Percentiles rank a stretch among this genome's conserved stretches.
Evolutionary conservation across 2,113 vertebrate genomes (phyloP).

Genomic region (Pogona vitticeps): DNA sequence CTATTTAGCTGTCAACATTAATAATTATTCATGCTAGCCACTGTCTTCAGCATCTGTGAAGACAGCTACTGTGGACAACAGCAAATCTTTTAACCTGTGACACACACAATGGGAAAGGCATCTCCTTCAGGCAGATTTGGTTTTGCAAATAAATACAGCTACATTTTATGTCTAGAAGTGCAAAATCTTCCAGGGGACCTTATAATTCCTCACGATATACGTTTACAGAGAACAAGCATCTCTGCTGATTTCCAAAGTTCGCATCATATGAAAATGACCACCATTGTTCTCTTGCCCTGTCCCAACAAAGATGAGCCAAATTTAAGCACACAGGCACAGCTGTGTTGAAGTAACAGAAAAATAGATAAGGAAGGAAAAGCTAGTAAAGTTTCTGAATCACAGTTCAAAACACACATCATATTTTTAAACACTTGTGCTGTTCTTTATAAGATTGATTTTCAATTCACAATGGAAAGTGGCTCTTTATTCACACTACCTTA

Average conservation of each 20-base stretch:
- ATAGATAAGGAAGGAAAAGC: neutral
- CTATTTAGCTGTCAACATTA: constrained; percentile 6
- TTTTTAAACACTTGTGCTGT: neutral
- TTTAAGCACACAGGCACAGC: neutral
- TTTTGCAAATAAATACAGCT: no score
- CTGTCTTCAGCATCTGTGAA: neutral
- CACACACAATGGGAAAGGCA: neutral
- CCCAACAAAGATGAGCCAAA: neutral
- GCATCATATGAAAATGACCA: neutral
- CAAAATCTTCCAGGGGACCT: neutral
- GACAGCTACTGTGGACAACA: no score
- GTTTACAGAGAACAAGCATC: neutral
- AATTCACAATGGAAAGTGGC: neutral
- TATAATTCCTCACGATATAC: neutral
- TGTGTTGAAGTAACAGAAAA: neutral
- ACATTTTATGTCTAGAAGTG: neutral
- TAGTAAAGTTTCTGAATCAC: neutral
- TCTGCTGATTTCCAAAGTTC: neutral
- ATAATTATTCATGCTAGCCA: neutral
- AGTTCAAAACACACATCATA: neutral
- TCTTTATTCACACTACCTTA: no score
- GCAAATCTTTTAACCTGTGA: no score
- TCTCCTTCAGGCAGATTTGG: neutral
- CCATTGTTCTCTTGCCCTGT: neutral
- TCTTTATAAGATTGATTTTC: neutral